phyloP scores from a whole-genome alignment of 2,797 vertebrate species.

The Squalus acanthias region DNA sequence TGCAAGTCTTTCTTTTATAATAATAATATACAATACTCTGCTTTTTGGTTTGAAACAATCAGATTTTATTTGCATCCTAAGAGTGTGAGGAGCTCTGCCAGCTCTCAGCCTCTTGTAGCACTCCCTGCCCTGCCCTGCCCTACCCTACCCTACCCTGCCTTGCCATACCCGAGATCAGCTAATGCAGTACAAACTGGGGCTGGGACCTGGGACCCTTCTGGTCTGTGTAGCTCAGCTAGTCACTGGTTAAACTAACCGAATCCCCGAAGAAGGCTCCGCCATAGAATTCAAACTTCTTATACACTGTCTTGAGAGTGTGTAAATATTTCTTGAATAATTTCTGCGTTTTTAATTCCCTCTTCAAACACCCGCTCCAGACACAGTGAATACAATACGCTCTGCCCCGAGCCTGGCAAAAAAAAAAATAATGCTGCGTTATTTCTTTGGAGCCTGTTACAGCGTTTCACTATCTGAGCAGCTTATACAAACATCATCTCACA shows the following conservation, averaged over 20 bases:
- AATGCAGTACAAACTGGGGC: neutral
- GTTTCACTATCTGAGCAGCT: constrained; percentile 39
- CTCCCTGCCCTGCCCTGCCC: too few relatives aligned
- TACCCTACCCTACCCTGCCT: neutral
- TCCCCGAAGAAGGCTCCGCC: neutral
- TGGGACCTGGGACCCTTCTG: neutral
- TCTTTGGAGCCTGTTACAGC: constrained; percentile 39
- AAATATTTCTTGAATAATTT: neutral
- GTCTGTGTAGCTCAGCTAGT: neutral
- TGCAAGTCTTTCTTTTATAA: neutral
- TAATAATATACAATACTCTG: neutral
- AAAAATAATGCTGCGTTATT: neutral
- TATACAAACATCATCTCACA: constrained; percentile 34
- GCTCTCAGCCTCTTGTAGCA: neutral
- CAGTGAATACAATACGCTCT: neutral
- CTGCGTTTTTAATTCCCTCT: neutral
- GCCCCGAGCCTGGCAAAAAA: neutral
- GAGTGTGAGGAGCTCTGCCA: neutral
- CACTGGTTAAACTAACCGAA: neutral
- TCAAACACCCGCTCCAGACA: neutral
- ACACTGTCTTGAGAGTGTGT: neutral
- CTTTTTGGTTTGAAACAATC: neutral
- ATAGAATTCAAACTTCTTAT: neutral
- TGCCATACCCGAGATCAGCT: neutral
- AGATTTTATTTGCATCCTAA: neutral